Base-by-base conservation (phyloP, 2,113 vertebrate genomes). In the Paratilapia polleni region DNA sequence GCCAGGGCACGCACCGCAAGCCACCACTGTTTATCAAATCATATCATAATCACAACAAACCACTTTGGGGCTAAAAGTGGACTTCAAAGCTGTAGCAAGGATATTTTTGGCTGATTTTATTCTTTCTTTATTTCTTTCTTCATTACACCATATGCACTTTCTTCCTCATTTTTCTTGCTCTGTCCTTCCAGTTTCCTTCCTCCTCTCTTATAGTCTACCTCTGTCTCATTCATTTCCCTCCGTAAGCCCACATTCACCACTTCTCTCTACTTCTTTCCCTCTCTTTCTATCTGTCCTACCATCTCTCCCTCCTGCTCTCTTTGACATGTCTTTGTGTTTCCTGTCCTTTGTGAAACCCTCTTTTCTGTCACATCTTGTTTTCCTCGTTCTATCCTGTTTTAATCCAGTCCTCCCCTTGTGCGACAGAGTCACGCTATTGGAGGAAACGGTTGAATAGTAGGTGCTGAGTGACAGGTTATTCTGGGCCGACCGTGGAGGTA, bases 401-500 rank as follows among this genome's bases (percentile, higher is more conserved):
- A 93, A 82, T 84, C 26, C 75, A 92, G 82, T 2, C 64, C 88
- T 34, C 89, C 41, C 14, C 84, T 52, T 12, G 54, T 73, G 17
- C 57, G 24, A 76, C 70, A 20, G 78, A 92, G 92, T 95, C 94
- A 95, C 93, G 94, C 94, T 85, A 95, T 94, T 95, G 93, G 93
- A 94, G 94, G 94, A 95, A 95, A 85, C 75, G 88, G 83, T 75
- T 75, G 90, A 94, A 95, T 87, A 83, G 92, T 80, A 77, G 80
- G 76, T 83, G 92, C 77, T 92, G 93, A 95, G 91, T 94, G 94
- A 95, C 92, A 89, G 92, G 91, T 93, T 95, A 95, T 95, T 95
- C 92, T 94, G 91, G 91, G 90, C 81, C 0, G 1, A 64, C 8
- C 41, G 47, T 62, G 79, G 89, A 89, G 93, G 91, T 93, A 94